Base-by-base conservation (phyloP, 2,888 invertebrate genomes). In the Megalurothrips usitatus region DNA sequence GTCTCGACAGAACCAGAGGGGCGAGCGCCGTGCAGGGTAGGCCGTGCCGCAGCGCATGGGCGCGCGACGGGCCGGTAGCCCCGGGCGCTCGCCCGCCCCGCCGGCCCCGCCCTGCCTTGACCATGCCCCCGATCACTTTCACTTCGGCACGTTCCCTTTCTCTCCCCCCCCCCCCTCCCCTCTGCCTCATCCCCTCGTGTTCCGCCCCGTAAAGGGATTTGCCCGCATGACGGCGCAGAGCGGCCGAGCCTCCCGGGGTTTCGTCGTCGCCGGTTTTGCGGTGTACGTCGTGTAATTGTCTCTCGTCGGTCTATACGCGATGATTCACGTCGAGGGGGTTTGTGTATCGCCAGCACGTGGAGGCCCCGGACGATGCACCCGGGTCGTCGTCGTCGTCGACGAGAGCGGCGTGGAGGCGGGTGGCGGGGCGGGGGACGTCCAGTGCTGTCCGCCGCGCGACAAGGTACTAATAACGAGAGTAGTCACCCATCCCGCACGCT, bases 1-100 rank as follows among this genome's bases (percentile, higher is more conserved):
- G 68, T 52, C 68, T 68, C 68, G 6, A n/a, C 19, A 19, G 11
- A 23, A 63, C 63, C 11, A 6, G 68, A 23, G 11, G 68, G 23
- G 23, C 68, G 58, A 68, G 68, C 68, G 68, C 68, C 68, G 68
- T 9, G 68, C 26, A 23, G 68, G 68, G 68, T 75, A 75, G 68
- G 68, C 68, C 1, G 68, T 12, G 23, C 68, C 68, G 68, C 68
- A 9, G 68, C 23, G 26, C 68, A 9, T 26, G 26, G 23, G 8
- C 12, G 68, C 12, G 68, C 1, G 9, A 75, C 68, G 26, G 68
- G 23, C 10, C 68, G 68, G 68, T 12, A 9, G 23, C 12, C 68
- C 1, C 12, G 68, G 68, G 68, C 68, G 68, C 68, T 75, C 11
- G 11, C 9, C 3, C 34, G 34, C 34, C 6, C 34, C 6, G 3